A percentile compares a stretch with the other conserved stretches of the same genome.
Evolutionary conservation across 1,140 invertebrate genomes (phyloP).

Genomic region (Procambarus virginalis): DNA sequence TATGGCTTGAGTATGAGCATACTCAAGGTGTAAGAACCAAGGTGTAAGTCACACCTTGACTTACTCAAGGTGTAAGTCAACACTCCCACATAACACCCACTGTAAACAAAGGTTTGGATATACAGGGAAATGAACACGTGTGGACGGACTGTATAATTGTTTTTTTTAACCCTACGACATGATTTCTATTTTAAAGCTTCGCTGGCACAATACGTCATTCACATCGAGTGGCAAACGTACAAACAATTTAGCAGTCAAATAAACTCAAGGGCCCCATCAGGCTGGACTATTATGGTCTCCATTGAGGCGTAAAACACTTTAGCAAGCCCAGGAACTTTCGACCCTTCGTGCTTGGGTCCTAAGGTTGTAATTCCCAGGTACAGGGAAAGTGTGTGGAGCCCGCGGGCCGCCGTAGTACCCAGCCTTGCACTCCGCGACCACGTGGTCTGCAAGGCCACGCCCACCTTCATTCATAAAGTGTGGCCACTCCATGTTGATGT

Average conservation of each 20-base stretch:
- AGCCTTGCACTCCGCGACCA: constrained; percentile 1
- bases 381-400: not conserved
- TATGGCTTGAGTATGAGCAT: no score
- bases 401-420: not conserved
- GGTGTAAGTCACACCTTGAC: no score
- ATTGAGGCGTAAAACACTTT: not conserved
- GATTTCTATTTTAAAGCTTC: constrained; percentile 8
- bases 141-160: constrained; percentile 13
- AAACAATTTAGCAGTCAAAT: constrained; percentile 42
- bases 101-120: not conserved
- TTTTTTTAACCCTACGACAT: constrained; percentile 10
- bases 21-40: no score
- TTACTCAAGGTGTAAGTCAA: no score
- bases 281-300: constrained; percentile 10
- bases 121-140: constrained; percentile 16
- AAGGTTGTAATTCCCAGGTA: not conserved
- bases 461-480: constrained; percentile 32
- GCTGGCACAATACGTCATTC: constrained; percentile 28
- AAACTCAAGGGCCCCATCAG: constrained; percentile 24
- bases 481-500: not conserved
- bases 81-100: not conserved
- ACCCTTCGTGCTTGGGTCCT: not conserved
- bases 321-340: not conserved
- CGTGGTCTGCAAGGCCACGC: constrained; percentile 7
- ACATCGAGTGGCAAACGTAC: constrained; percentile 12